Evolutionary conservation across 2,888 invertebrate genomes (phyloP).

Genomic region (Lamellibrachia satsuma): DNA sequence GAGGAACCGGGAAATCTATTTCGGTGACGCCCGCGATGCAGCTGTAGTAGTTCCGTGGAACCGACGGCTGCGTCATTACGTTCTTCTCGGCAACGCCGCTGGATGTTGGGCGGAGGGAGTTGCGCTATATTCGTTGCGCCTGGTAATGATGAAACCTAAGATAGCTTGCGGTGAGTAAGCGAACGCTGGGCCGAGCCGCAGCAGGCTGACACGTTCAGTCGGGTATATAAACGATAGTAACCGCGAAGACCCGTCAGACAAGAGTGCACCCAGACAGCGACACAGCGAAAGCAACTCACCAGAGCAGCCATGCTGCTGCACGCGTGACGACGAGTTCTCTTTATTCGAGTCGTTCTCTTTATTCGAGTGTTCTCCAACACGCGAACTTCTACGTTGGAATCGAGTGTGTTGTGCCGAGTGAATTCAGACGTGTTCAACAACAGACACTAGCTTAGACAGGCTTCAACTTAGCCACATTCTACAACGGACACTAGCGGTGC

Average conservation of each 20-base stretch:
- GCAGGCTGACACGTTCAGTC: not conserved
- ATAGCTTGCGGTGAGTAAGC: not conserved
- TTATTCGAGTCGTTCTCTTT: not conserved
- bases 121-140: not conserved
- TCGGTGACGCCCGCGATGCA: not conserved
- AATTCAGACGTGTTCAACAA: not conserved
- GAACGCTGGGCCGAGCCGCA: not conserved
- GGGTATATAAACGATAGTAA: not conserved
- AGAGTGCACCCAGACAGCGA: not conserved
- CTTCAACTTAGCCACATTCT: not conserved
- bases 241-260: not conserved
- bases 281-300: not conserved
- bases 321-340: not conserved
- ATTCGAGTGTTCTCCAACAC: not conserved
- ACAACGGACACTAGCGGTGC: not conserved
- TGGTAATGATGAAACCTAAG: not conserved
- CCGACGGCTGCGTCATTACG: not conserved
- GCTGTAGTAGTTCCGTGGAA: not conserved
- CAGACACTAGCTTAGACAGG: slow-evolving; percentile 8
- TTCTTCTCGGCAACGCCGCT: not conserved
- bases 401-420: not conserved
- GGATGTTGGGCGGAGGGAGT: not conserved
- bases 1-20: slow-evolving; percentile 13
- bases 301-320: not conserved
- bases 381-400: not conserved